These are phyloP conservation scores for Heterotilapia buettikoferi DNA, from an alignment of 2,113 vertebrate genomes.

Conservation along the genomic window DNA sequence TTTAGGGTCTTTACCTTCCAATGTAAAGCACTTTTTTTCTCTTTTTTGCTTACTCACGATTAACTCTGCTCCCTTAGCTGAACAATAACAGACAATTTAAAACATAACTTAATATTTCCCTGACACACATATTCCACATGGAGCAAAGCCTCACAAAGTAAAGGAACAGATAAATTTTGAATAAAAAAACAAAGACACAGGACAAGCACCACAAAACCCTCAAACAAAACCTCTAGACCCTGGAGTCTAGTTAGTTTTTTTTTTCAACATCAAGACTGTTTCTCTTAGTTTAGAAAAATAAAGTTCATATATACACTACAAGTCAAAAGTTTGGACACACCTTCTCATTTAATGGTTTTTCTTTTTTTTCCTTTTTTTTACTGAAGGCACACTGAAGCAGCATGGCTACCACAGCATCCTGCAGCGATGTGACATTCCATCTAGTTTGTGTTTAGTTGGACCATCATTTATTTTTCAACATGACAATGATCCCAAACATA, in stretches of 20 bases:
- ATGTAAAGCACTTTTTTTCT: neutral
- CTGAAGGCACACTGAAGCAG: neutral
- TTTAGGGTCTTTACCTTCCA: neutral
- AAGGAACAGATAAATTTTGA: rapidly evolving
- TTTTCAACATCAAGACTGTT: neutral
- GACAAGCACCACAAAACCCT: neutral
- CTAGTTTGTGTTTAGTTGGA: neutral
- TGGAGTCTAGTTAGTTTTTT: neutral
- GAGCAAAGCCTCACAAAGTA: neutral
- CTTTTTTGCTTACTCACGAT: neutral
- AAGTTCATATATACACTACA: neutral
- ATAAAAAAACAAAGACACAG: neutral
- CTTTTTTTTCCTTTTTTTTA: no score
- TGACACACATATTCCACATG: neutral
- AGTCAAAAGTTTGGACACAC: neutral
- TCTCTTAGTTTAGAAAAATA: neutral
- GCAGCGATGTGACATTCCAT: neutral
- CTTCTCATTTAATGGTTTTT: neutral
- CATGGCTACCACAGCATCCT: neutral
- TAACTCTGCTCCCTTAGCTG: neutral
- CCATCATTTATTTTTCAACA: neutral
- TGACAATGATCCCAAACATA: neutral
- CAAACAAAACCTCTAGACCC: neutral
- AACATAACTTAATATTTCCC: neutral
- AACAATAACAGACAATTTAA: neutral